Conservation (phyloP, 2,113 vertebrate genomes). For the Carassius carassius region DNA sequence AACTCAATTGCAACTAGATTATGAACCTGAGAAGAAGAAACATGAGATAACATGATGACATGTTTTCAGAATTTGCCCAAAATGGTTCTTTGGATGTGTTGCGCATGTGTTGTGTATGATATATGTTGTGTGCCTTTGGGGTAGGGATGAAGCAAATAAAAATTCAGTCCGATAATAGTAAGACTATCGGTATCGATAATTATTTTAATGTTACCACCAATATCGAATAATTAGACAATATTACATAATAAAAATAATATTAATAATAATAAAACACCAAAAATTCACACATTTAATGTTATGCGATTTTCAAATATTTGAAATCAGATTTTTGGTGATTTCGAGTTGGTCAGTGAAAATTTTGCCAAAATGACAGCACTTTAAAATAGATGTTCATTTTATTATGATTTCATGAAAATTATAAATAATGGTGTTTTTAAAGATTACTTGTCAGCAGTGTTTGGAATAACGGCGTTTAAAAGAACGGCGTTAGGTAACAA, state of each 20-base stretch:
- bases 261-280: no score
- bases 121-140: no score
- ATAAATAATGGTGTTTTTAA: not conserved
- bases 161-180: no score
- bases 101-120: no score
- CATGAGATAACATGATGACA: not conserved
- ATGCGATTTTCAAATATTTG: not conserved
- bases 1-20: slow-evolving; percentile 82
- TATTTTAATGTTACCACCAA: not conserved
- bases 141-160: no score
- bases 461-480: no score
- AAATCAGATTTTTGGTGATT: no score
- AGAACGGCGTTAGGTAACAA: no score
- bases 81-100: not conserved
- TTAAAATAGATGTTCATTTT: not conserved
- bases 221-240: not conserved
- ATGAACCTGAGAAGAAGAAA: slow-evolving; percentile 71
- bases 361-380: not conserved
- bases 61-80: not conserved
- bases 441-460: no score
- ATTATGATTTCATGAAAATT: not conserved
- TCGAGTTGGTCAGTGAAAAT: not conserved
- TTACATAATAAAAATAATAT: not conserved
- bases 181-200: no score
- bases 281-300: not conserved